phyloP scores from a whole-genome alignment of 2,797 vertebrate genomes.

The Mormyrops boulengeri region DNA sequence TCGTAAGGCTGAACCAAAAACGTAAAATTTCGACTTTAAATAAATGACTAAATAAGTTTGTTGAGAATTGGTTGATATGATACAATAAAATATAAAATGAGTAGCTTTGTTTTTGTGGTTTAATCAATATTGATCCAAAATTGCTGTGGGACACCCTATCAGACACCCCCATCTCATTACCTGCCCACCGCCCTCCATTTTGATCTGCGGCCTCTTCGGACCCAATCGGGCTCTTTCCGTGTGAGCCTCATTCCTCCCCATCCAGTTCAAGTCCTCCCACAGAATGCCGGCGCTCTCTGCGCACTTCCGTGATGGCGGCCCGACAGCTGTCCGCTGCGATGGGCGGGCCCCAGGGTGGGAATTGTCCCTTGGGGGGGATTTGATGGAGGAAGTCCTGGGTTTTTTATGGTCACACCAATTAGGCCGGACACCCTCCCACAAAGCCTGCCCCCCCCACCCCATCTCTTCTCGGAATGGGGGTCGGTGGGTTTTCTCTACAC shows the following conservation, averaged over 20 bases:
- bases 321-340: constrained; percentile 14
- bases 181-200: background rate
- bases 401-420: constrained; percentile 26
- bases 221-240: background rate
- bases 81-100: background rate
- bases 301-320: background rate
- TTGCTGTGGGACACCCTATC: background rate
- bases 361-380: constrained; percentile 12
- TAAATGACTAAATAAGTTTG: background rate
- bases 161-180: background rate
- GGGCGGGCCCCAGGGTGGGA: background rate
- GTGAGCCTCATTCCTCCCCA: background rate
- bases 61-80: background rate
- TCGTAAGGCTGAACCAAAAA: background rate
- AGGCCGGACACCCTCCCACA: constrained; percentile 20
- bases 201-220: background rate
- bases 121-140: background rate
- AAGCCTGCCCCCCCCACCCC: background rate
- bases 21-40: background rate
- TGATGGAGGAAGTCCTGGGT: constrained; percentile 19
- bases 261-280: background rate
- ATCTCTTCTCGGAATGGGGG: background rate
- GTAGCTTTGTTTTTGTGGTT: background rate
- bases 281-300: background rate
- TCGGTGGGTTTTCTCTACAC: constrained; percentile 9